Evolutionary conservation across 1,140 invertebrate species (phyloP).

Genomic region (Papilio polyxenes): DNA sequence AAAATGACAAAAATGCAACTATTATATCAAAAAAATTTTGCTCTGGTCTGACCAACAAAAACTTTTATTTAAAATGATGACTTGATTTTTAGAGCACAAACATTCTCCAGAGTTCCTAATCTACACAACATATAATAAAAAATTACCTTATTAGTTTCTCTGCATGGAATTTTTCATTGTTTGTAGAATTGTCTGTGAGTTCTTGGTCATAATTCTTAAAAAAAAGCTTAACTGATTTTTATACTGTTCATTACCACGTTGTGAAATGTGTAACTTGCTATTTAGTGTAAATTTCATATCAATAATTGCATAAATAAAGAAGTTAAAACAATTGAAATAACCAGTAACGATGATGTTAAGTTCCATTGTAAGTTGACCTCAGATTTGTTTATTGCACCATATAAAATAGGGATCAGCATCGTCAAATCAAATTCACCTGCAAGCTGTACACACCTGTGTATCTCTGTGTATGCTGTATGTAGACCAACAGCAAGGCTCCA

Average conservation of each 20-base stretch:
- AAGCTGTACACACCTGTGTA: conserved; percentile 83
- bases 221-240: neutral
- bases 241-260: neutral
- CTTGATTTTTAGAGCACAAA: too few species aligned
- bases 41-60: too few species aligned
- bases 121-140: neutral
- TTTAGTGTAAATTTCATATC: neutral
- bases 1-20: too few species aligned
- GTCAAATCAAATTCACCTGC: neutral
- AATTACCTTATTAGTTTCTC: neutral
- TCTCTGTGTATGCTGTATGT: conserved; percentile 95
- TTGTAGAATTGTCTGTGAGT: neutral
- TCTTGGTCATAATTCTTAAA: neutral
- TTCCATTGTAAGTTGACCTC: neutral
- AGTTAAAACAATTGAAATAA: neutral
- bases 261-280: neutral
- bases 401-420: neutral
- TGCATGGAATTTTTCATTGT: neutral
- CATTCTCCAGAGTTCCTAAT: neutral
- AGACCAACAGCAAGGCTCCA: conserved; percentile 99
- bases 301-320: neutral
- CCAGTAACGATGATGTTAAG: neutral
- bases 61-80: too few species aligned
- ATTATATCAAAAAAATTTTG: too few species aligned
- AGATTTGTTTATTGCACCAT: neutral